Conservation (phyloP, 2,888 invertebrate genomes). For the Amiota communis region DNA sequence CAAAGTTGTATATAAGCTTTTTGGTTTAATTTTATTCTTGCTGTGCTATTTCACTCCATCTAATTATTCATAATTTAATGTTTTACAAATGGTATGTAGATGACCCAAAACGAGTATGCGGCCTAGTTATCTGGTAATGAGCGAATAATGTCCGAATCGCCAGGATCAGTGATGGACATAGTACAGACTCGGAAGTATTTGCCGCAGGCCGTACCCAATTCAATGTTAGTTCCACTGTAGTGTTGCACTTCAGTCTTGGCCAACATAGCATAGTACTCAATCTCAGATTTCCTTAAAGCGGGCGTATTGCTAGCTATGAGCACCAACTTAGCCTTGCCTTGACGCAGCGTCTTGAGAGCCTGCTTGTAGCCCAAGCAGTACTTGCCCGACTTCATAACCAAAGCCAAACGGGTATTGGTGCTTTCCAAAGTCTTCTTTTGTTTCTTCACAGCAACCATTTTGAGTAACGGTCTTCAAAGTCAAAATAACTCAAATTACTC, state of each 20-base stretch:
- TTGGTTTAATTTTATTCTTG: too few relatives aligned
- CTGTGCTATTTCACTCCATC: too few relatives aligned
- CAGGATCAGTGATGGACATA: conserved; percentile 98
- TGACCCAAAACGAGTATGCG: too few relatives aligned
- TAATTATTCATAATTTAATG: too few relatives aligned
- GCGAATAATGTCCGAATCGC: conserved; percentile 97
- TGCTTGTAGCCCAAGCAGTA: conserved; percentile 98
- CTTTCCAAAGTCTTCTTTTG: conserved; percentile 99
- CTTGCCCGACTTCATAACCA: conserved; percentile 99
- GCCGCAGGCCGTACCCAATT: conserved; percentile 99
- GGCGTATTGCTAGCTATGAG: conserved; percentile 99
- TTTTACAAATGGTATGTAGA: too few relatives aligned
- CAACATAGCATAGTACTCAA: conserved; percentile 99
- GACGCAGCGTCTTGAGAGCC: conserved; percentile 95
- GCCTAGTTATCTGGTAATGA: conserved; percentile 81
- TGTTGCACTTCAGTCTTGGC: conserved; percentile 99
- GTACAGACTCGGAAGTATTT: conserved; percentile 99
- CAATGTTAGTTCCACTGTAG: conserved; percentile 99
- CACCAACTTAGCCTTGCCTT: conserved; percentile 99
- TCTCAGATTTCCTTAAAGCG: conserved; percentile 98
- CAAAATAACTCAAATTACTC: too few relatives aligned
- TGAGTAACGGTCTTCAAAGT: conserved; percentile 51
- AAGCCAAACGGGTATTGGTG: conserved; percentile 97
- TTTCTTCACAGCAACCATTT: conserved; percentile 91
- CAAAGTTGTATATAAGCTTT: too few relatives aligned